Percentiles rank a stretch among this genome's conserved stretches.
phyloP scores from a whole-genome alignment of 2,888 invertebrate genomes.

The Chirona hameri region DNA sequence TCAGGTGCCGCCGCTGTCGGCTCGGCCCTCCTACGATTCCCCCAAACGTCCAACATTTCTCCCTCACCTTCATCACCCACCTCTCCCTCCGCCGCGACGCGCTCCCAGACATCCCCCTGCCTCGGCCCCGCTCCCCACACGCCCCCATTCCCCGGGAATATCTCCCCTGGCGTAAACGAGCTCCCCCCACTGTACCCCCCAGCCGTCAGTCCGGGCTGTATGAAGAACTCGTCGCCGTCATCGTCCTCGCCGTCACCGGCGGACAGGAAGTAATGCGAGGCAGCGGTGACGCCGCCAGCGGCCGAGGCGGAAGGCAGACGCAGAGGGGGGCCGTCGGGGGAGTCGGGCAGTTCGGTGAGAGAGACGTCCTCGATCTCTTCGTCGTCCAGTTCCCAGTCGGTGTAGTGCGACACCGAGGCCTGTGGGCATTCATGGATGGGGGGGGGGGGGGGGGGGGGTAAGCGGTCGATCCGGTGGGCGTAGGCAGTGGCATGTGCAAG shows the following conservation, averaged over 20 bases:
- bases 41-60: no score
- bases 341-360: constrained; percentile 6
- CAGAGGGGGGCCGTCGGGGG: not conserved
- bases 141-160: constrained; percentile 31
- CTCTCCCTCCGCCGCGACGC: no score
- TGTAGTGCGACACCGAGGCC: constrained; percentile 9
- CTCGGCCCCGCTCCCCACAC: not conserved
- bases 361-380: constrained; percentile 26
- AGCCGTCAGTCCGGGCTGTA: constrained; percentile 44
- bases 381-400: constrained; percentile 14
- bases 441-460: no score
- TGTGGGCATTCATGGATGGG: no score
- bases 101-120: no score
- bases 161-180: constrained; percentile 38
- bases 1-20: not conserved
- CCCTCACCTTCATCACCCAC: no score
- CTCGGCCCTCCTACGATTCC: no score
- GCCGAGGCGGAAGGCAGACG: not conserved
- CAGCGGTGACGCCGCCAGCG: no score
- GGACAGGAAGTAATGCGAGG: constrained; percentile 43
- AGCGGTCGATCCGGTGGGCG: no score
- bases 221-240: constrained; percentile 65
- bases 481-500: no score
- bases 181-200: constrained; percentile 34
- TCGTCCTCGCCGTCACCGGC: constrained; percentile 37